A percentile compares a stretch with the other conserved stretches of the same genome.
These are phyloP conservation scores for Oedothorax gibbosus DNA, from an alignment of 1,140 invertebrate species.

Conservation along the genomic window DNA sequence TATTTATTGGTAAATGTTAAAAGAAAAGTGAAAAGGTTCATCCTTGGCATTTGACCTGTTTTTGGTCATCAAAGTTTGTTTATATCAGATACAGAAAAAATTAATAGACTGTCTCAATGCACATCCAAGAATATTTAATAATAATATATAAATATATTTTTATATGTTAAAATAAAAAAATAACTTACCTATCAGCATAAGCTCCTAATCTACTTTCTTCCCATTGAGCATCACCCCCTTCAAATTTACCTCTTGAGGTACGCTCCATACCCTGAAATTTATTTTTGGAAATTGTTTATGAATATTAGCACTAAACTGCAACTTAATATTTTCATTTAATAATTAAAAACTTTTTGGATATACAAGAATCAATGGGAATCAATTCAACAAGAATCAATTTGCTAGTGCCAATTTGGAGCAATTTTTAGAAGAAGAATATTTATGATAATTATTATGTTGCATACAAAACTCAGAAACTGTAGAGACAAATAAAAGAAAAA, in stretches of 20 bases:
- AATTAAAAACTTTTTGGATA: background rate
- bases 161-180: background rate
- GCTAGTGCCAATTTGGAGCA: background rate
- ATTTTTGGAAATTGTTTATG: background rate
- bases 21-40: too few species aligned
- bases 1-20: too few species aligned
- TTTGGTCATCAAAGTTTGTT: too few species aligned
- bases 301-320: background rate
- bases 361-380: background rate
- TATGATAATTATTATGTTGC: background rate
- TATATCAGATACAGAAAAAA: too few species aligned
- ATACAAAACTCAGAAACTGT: background rate
- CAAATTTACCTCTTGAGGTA: slow-evolving; percentile 91
- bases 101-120: too few species aligned
- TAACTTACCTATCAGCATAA: slow-evolving; percentile 79
- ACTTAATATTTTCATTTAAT: background rate
- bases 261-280: slow-evolving; percentile 81
- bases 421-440: background rate
- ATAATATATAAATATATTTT: background rate
- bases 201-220: slow-evolving; percentile 91
- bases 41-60: too few species aligned
- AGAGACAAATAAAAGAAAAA: background rate
- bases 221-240: slow-evolving; percentile 97
- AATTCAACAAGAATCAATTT: background rate
- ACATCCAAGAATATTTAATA: background rate